These are phyloP conservation scores for Teinopalpus imperialis DNA, from an alignment of 2,888 invertebrate species.

Conservation along the genomic window DNA sequence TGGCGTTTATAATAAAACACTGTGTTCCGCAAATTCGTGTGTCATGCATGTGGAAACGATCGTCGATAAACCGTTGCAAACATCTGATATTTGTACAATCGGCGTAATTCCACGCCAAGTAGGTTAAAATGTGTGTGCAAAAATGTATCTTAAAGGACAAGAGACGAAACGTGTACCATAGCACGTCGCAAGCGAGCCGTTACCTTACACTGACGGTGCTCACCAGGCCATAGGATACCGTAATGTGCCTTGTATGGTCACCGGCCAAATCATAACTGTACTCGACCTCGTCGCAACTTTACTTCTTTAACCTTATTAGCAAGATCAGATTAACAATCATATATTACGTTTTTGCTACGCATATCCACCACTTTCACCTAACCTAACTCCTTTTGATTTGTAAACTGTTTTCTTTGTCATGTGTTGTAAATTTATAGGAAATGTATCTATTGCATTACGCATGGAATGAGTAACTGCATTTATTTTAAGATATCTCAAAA, in stretches of 20 bases:
- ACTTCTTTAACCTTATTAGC: slow-evolving; percentile 1
- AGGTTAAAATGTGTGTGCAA: slow-evolving; percentile 18
- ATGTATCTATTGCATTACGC: not conserved
- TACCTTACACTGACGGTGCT: not conserved
- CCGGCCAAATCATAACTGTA: slow-evolving; percentile 14
- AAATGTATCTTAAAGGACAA: slow-evolving; percentile 1
- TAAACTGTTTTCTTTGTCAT: no score
- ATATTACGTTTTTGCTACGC: not conserved
- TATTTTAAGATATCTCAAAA: slow-evolving; percentile 9
- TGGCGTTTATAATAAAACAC: no score
- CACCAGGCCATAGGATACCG: slow-evolving; percentile 1
- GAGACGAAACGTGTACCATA: not conserved
- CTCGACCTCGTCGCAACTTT: slow-evolving; percentile 2
- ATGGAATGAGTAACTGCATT: slow-evolving; percentile 2
- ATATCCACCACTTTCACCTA: no score
- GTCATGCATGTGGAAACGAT: no score
- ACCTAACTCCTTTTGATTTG: no score
- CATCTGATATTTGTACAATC: not conserved
- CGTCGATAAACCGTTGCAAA: not conserved
- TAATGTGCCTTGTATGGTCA: slow-evolving; percentile 6
- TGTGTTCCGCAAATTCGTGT: no score
- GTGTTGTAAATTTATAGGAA: no score
- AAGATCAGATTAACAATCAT: not conserved
- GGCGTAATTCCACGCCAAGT: slow-evolving; percentile 3
- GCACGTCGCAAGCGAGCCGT: not conserved